phyloP scores from a whole-genome alignment of 2,797 vertebrate species.

The Alcedo atthis region DNA sequence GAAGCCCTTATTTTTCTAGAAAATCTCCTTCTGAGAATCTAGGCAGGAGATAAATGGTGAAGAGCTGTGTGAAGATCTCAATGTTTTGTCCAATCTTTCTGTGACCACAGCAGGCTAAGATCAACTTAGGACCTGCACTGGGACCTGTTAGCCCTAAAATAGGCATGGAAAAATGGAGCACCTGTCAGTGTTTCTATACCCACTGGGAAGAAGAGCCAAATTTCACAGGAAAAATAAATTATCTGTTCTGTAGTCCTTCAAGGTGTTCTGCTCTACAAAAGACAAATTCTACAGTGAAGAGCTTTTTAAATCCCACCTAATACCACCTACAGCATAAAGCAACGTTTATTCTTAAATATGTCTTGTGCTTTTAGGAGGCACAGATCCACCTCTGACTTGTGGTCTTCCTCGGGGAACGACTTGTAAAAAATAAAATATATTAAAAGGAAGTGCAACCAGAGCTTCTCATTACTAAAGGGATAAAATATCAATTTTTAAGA shows the following conservation, averaged over 20 bases:
- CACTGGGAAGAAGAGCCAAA: not conserved
- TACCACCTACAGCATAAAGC: not conserved
- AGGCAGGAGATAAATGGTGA: not conserved
- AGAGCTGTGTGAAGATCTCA: not conserved
- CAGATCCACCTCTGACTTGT: constrained; percentile 38
- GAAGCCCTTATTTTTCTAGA: not conserved
- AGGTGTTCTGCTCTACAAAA: not conserved
- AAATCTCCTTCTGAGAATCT: not conserved
- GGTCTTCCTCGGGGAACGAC: constrained; percentile 41
- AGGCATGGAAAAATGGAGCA: not conserved
- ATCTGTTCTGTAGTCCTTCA: not conserved
- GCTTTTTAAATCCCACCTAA: not conserved
- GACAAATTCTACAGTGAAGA: not conserved
- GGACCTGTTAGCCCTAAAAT: not conserved
- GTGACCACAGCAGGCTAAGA: not conserved
- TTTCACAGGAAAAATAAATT: not conserved
- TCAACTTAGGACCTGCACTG: not conserved
- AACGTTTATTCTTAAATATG: constrained; percentile 8
- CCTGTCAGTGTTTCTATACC: not conserved
- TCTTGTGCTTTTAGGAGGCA: constrained; percentile 23
- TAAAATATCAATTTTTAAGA: constrained; percentile 76
- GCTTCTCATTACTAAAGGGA: constrained; percentile 69
- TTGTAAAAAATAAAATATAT: constrained; percentile 59
- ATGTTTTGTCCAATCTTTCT: not conserved
- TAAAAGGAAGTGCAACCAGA: constrained; percentile 68